A percentile compares a stretch with the other conserved stretches of the same genome.
phyloP scores from a whole-genome alignment of 2,797 vertebrate species.

The Poeciliopsis turneri region DNA sequence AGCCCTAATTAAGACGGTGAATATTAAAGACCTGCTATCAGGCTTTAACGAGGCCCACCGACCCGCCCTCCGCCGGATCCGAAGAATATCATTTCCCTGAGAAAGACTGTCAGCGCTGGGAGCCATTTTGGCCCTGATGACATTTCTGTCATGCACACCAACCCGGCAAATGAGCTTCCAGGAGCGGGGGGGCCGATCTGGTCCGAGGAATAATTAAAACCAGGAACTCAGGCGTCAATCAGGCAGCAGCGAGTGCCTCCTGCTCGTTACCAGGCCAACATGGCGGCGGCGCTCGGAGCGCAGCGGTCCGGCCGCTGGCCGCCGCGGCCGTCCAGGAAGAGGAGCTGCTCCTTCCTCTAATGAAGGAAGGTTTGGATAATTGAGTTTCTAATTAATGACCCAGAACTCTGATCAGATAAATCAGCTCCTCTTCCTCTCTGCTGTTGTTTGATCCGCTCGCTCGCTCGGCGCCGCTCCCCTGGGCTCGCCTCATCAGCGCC shows the following conservation, averaged over 20 bases:
- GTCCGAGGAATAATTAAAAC: slow-evolving; percentile 74
- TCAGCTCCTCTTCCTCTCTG: slow-evolving; percentile 67
- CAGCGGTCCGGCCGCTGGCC: slow-evolving; percentile 35
- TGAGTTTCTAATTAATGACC: slow-evolving; percentile 99
- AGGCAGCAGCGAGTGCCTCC: slow-evolving; percentile 36
- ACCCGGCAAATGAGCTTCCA: slow-evolving; percentile 76
- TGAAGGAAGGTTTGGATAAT: slow-evolving; percentile 97
- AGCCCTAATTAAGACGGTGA: slow-evolving; percentile 98
- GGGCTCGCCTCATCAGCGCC: slow-evolving; percentile 84
- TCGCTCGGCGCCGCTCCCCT: slow-evolving; percentile 74
- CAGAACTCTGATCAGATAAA: slow-evolving; percentile 95
- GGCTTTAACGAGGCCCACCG: slow-evolving; percentile 89
- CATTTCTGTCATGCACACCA: slow-evolving; percentile 81
- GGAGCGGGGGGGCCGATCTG: slow-evolving; percentile 38
- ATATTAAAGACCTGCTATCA: slow-evolving; percentile 97
- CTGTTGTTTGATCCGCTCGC: slow-evolving; percentile 56
- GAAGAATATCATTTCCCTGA: slow-evolving; percentile 85
- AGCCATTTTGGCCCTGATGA: slow-evolving; percentile 81
- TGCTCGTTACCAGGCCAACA: slow-evolving; percentile 25
- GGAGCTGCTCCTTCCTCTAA: slow-evolving; percentile 86
- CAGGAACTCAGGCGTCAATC: slow-evolving; percentile 68
- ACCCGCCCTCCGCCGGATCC: slow-evolving; percentile 85
- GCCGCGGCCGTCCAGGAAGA: slow-evolving; percentile 3
- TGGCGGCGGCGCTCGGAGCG: slow-evolving; percentile 34
- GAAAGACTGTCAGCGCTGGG: slow-evolving; percentile 84